Evolutionary conservation across 2,797 vertebrate species (phyloP).

Genomic region (Pseudochirops corinnae): DNA sequence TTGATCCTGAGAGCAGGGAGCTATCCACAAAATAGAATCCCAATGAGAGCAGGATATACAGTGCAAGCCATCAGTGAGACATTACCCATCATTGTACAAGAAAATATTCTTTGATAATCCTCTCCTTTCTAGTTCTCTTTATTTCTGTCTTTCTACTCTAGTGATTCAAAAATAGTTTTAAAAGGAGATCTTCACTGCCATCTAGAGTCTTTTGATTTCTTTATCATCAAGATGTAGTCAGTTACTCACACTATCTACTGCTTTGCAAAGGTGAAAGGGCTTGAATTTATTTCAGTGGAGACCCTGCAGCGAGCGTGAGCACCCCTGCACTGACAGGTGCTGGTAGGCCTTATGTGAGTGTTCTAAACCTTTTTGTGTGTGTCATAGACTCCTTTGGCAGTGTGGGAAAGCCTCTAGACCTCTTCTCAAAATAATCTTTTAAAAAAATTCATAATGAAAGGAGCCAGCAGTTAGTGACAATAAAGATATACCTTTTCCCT

Average conservation of each 20-base stretch:
- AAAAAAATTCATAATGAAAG: neutral
- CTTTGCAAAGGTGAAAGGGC: neutral
- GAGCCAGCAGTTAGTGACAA: neutral
- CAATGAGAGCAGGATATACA: neutral
- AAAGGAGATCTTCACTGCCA: neutral
- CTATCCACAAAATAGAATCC: neutral
- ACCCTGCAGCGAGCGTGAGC: neutral
- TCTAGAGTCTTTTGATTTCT: neutral
- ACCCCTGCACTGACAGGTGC: neutral
- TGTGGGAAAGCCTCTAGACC: neutral
- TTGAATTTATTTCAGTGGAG: neutral
- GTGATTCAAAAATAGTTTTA: neutral
- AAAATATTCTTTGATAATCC: neutral
- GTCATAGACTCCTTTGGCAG: neutral
- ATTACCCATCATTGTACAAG: neutral
- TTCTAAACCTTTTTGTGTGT: neutral
- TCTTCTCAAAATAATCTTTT: neutral
- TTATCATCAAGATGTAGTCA: neutral
- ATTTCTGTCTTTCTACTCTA: neutral
- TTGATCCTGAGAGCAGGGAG: neutral
- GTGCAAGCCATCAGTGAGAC: neutral
- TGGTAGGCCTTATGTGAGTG: neutral
- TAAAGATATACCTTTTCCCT: neutral
- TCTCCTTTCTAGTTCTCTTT: neutral
- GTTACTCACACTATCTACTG: neutral